Evolutionary conservation across 1,140 invertebrate genomes (phyloP).

Genomic region (Ooceraea biroi): DNA sequence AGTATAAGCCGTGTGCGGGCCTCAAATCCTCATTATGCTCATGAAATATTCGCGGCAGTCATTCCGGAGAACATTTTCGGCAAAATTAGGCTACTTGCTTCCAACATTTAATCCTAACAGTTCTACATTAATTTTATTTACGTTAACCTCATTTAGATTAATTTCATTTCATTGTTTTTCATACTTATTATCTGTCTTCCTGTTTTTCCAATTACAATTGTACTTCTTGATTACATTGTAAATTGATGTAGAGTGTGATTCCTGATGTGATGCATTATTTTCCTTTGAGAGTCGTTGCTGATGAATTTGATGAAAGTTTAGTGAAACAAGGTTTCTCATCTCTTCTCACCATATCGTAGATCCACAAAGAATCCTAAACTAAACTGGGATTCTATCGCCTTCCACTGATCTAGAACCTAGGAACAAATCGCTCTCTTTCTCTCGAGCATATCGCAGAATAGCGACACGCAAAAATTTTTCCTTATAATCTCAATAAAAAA

Average conservation of each 20-base stretch:
- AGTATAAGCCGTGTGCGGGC: background rate
- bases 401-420: conserved; percentile 32
- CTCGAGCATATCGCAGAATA: conserved; percentile 19
- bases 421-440: conserved; percentile 3
- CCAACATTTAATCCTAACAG: background rate
- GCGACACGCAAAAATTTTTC: conserved; percentile 5
- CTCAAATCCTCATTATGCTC: conserved; percentile 16
- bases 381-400: conserved; percentile 18
- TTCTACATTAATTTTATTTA: background rate
- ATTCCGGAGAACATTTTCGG: background rate
- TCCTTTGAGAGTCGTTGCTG: background rate
- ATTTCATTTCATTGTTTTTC: background rate
- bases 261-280: conserved; percentile 5
- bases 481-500: conserved; percentile 4
- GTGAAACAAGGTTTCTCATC: background rate
- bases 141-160: background rate
- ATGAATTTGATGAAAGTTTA: conserved; percentile 11
- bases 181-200: no score
- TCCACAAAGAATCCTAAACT: background rate
- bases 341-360: background rate
- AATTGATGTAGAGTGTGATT: background rate
- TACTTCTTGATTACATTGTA: background rate
- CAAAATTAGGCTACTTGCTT: background rate
- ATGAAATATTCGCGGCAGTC: background rate
- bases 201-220: background rate